Percentiles rank a stretch among this genome's conserved stretches.
These are phyloP conservation scores for Uropetala carovei DNA, from an alignment of 2,888 invertebrate genomes.

Conservation along the genomic window DNA sequence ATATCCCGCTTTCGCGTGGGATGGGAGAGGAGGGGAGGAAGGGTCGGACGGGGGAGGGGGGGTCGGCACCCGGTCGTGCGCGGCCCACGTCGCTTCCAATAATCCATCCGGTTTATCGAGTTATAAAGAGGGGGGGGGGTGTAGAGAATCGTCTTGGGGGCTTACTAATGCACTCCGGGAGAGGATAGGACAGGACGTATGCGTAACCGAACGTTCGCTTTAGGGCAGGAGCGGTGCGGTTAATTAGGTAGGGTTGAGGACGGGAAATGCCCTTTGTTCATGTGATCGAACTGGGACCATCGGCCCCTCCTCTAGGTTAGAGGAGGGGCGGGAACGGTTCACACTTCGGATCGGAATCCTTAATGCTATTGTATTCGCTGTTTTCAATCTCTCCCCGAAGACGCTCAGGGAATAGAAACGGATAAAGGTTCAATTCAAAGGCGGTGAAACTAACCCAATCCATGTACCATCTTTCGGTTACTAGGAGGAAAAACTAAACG, in stretches of 20 bases:
- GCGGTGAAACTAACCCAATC: no score
- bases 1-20: no score
- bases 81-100: conserved; percentile 14
- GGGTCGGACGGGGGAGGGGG: background rate
- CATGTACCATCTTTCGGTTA: no score
- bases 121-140: background rate
- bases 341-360: no score
- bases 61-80: background rate
- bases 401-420: no score
- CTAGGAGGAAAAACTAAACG: background rate
- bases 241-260: background rate
- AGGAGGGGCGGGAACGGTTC: no score
- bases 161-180: background rate
- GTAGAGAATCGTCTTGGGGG: background rate
- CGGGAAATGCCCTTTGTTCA: background rate
- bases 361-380: no score
- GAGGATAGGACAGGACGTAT: background rate
- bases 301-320: no score
- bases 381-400: no score
- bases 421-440: no score
- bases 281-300: no score
- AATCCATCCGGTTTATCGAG: conserved; percentile 25
- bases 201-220: background rate
- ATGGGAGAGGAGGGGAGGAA: background rate
- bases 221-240: background rate